A percentile compares a stretch with the other conserved stretches of the same genome.
Conservation (phyloP, 1,140 invertebrate species). For the Anagrus nilaparvatae region DNA sequence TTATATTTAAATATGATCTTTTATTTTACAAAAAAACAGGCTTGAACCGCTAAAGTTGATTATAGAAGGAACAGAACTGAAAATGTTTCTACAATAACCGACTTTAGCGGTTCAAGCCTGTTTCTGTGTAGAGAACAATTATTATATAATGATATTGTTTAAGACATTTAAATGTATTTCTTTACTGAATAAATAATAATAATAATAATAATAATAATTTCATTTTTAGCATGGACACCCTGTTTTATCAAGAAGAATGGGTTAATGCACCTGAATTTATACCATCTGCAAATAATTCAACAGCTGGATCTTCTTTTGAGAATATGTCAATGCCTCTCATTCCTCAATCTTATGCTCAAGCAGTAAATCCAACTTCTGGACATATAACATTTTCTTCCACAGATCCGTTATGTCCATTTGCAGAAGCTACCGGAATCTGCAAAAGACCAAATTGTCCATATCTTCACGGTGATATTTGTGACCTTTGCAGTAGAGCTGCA, state of each 20-base stretch:
- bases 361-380: conserved; percentile 40
- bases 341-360: conserved; percentile 46
- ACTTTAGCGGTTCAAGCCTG: too few species aligned
- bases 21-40: too few species aligned
- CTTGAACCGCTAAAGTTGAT: too few species aligned
- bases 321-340: conserved; percentile 12
- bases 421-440: conserved; percentile 53
- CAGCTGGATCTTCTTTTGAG: conserved; percentile 20
- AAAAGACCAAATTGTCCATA: conserved; percentile 58
- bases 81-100: too few species aligned
- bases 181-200: neutral
- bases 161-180: neutral
- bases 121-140: too few species aligned
- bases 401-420: conserved; percentile 56
- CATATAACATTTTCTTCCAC: conserved; percentile 28
- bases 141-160: too few species aligned
- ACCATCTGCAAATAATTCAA: conserved; percentile 37
- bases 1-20: too few species aligned
- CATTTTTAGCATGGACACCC: conserved; percentile 19
- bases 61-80: too few species aligned
- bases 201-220: conserved; percentile 1
- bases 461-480: conserved; percentile 70
- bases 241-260: conserved; percentile 39
- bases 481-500: conserved; percentile 62
- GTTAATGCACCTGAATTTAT: conserved; percentile 60